Evolutionary conservation across 2,888 invertebrate genomes (phyloP), one percentile per base, ranked within the genome.

Genomic region (Leuctra nigra): DNA sequence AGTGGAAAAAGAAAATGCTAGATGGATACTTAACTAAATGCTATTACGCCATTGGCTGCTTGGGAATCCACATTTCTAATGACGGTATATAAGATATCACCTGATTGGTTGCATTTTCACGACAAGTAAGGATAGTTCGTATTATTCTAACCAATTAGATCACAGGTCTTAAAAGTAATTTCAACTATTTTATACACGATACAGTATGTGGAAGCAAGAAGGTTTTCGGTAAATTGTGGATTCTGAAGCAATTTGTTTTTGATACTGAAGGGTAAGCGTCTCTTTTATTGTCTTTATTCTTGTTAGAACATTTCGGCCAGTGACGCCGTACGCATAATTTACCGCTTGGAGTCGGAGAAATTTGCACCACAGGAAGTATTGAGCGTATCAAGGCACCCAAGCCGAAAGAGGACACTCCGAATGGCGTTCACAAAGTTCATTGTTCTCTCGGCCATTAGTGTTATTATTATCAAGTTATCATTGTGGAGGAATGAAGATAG

Each of bases 371-470:
- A 59, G 64, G 61, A 63, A 66, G 65, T 73, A 72, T 73, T 68
- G 69, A 71, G 69, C 68, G 68, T 66, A 69, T 67, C 63, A 62
- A 66, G 67, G 68, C 70, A 68, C 70, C 71, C 71, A 73, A 73
- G 73, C 73, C 71, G 71, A 67, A 68, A 68, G 66, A 70, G 73
- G 73, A 73, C 72, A 73, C 72, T 72, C 72, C 72, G 70, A 75
- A 76, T 76, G 75, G 76, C 76, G 75, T 75, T 74, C 73, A 70
- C 69, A 69, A 75, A 74, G 76, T 76, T 76, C 76, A 76, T 76
- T 76, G 76, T 76, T 75, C 76, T 70, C 70, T 66, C 50, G 52
- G 55, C 57, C 57, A 53, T 50, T 54, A 53, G 57, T 58, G 61
- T 54, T 61, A 55, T 59, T 61, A 55, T 56, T 60, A 33, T 44